phyloP scores from a whole-genome alignment of 1,140 invertebrate genomes.

The Drosophila yakuba region DNA sequence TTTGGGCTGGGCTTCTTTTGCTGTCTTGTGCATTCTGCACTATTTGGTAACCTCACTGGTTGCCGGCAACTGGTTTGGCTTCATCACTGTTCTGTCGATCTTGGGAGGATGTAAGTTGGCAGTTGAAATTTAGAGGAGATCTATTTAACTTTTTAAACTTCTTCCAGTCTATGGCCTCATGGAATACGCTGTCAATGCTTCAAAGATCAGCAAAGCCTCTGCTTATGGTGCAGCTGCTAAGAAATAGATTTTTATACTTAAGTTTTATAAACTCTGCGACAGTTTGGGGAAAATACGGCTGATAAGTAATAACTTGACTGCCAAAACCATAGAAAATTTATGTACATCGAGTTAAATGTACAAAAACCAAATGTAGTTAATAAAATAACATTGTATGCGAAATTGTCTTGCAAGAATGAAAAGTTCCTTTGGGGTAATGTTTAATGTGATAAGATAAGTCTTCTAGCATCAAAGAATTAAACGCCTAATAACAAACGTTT shows the following conservation, averaged over 20 bases:
- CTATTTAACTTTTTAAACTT: background rate
- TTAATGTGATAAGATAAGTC: background rate
- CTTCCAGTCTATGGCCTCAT: conserved; percentile 91
- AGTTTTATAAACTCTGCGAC: conserved; percentile 11
- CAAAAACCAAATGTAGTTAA: background rate
- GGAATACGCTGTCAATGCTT: conserved; percentile 92
- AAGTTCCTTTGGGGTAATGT: background rate
- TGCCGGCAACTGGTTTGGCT: conserved; percentile 89
- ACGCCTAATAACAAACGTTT: too few relatives aligned
- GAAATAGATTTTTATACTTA: conserved; percentile 17
- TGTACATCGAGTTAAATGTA: conserved; percentile 11
- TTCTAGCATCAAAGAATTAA: too few relatives aligned
- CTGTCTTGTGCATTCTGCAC: conserved; percentile 89
- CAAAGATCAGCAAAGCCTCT: conserved; percentile 92
- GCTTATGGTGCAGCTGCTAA: conserved; percentile 88
- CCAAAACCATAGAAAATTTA: conserved; percentile 5
- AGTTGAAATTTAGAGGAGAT: background rate
- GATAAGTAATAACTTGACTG: conserved; percentile 5
- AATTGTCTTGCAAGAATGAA: background rate
- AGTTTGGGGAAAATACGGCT: background rate
- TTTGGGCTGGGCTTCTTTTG: conserved; percentile 88
- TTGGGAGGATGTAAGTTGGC: conserved; percentile 89
- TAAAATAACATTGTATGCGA: conserved; percentile 1
- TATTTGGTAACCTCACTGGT: conserved; percentile 89
- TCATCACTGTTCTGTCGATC: conserved; percentile 88